Conservation (phyloP, 2,113 vertebrate species). For the Eleginops maclovinus region DNA sequence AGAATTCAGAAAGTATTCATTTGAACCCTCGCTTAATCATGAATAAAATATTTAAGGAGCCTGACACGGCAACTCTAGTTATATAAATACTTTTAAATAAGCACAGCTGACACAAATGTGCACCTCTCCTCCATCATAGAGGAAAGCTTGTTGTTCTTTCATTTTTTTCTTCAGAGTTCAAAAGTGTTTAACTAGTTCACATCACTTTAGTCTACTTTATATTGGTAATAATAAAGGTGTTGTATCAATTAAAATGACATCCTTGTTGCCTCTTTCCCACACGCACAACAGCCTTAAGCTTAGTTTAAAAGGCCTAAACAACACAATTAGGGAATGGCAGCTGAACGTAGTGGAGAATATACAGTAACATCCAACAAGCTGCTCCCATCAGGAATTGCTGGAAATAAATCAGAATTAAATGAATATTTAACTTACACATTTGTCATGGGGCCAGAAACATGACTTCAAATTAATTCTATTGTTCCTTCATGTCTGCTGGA, state of each 20-base stretch:
- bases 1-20: constrained; percentile 34
- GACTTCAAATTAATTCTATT: neutral
- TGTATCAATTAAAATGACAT: neutral
- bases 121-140: neutral
- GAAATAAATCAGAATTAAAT: neutral
- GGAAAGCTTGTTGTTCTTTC: neutral
- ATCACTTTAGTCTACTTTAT: neutral
- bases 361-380: neutral
- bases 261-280: neutral
- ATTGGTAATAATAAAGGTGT: neutral
- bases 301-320: neutral
- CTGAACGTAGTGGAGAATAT: neutral
- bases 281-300: neutral
- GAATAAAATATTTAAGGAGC: constrained; percentile 50
- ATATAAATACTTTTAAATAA: constrained; percentile 36
- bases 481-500: neutral
- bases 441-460: too few relatives aligned
- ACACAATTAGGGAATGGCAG: neutral
- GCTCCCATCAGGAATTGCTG: neutral
- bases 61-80: constrained; percentile 29
- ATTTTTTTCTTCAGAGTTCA: neutral
- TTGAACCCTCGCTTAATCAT: constrained; percentile 45
- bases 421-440: neutral
- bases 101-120: constrained; percentile 2
- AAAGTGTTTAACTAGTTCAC: neutral